Conservation (phyloP, 1,140 invertebrate genomes). For the Acromyrmex echinatior region DNA sequence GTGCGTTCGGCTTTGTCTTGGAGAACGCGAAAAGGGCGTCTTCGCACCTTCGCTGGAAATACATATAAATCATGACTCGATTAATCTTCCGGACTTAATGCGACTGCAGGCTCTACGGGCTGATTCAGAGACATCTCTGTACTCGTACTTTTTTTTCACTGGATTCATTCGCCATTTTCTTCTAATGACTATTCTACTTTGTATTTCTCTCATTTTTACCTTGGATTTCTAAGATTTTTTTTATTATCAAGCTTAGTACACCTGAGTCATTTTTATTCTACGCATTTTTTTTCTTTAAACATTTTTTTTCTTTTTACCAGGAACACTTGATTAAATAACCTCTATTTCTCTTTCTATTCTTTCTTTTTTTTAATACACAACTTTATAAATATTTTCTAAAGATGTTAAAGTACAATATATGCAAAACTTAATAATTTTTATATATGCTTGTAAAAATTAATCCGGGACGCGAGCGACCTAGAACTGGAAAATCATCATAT, state of each 20-base stretch:
- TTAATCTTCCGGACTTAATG: constrained; percentile 35
- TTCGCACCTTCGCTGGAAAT: constrained; percentile 18
- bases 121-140: neutral
- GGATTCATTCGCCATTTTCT: neutral
- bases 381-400: too few relatives aligned
- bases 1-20: constrained; percentile 45
- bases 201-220: neutral
- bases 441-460: too few relatives aligned
- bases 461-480: too few relatives aligned
- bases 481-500: too few relatives aligned
- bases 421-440: too few relatives aligned
- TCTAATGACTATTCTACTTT: neutral
- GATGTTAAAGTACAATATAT: too few relatives aligned
- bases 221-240: neutral
- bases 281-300: too few relatives aligned
- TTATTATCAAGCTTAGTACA: neutral
- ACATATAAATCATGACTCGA: constrained; percentile 32
- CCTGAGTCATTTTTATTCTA: too few relatives aligned
- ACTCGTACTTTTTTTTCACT: constrained; percentile 2
- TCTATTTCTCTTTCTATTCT: too few relatives aligned
- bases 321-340: too few relatives aligned
- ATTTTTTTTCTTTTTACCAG: too few relatives aligned
- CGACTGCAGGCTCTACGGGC: neutral
- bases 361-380: too few relatives aligned
- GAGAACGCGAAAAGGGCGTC: constrained; percentile 57